Evolutionary conservation across 2,797 vertebrate genomes (phyloP), one percentile per base, ranked within the genome.

Genomic region (Sternotherus odoratus): DNA sequence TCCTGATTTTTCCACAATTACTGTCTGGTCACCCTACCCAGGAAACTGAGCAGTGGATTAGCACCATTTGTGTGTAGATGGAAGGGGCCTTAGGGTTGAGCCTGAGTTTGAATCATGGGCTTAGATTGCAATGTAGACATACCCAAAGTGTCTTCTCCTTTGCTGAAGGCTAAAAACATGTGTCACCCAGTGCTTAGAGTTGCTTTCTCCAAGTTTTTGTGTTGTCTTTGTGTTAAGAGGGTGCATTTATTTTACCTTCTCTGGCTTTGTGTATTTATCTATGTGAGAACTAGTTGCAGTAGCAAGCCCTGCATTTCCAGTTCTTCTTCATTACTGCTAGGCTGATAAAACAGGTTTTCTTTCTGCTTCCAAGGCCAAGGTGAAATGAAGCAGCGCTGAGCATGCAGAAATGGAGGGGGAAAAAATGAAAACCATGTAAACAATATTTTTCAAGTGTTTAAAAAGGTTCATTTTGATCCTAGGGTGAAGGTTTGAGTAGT

Each of bases 401-500:
- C 19, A 87, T 33, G 87, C 9, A 91, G 88, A 87, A 94, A 28
- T 26, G 88, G 36, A 33, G 43, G 12, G 1, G 9, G 3, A 12
- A 2, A 77, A 79, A 48, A 83, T 94, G 75, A 95, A 93, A 94
- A 92, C 88, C 91, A 82, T 57, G 74, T 92, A 95, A 82, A 46
- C 82, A 92, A 86, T 93, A 79, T 91, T 95, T 69, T 94, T 90
- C 75, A 87, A 78, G 94, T 85, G 86, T 79, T 57, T 63, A 93
- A 95, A 88, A 92, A 53, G 63, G 13, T 89, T 95, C 53, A 79
- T 86, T 90, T 85, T 93, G 93, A 95, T 95, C 86, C 86, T 92
- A 93, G 86, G 88, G 90, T 83, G 92, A 96, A 94, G 75, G 87
- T 92, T 91, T 95, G 56, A 96, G 81, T 87, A 46, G 83, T 92